Base-by-base conservation (phyloP, 2,888 invertebrate genomes). In the Diaphora mendica region DNA sequence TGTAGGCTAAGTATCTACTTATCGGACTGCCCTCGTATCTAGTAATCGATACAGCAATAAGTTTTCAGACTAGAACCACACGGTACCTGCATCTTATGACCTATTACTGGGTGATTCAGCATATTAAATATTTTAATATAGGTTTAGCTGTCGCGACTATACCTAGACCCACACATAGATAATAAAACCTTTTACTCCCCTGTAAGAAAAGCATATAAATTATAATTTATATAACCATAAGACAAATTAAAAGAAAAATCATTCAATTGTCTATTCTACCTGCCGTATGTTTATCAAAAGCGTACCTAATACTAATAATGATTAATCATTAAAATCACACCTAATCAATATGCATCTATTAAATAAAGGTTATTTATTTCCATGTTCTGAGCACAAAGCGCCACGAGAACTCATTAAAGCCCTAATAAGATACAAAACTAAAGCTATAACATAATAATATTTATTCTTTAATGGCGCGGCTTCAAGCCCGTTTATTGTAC, bases 381-480 rank as follows among this genome's bases (percentile, higher is more conserved):
- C 15, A 39, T 74, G 77, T 77, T 75, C 33, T 76, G 64, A 71
- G 30, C 68, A 82, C 69, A 75, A 79, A 83, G 67, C 69, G 77
- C 74, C 74, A 78, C 73, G 73, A 64, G 59, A 77, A 82, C 77
- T 79, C 80, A 84, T 84, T 82, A 83, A 82, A 79, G 73, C 7
- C 71, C 64, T 77, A 83, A 79, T 87, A 85, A 85, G 81, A 79
- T 82, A 83, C 82, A 86, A 84, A 85, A 86, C 84, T 81, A 62
- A 77, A 78, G 82, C 83, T 79, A 85, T 88, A 88, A 86, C 89
- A 85, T 87, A 87, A 90, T 90, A 91, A 90, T 72, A 73, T 75
- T 72, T 72, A 73, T 76, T 89, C 85, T 77, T 85, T 90, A 89
- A 88, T 89, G 83, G 85, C 82, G 80, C 65, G 64, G 70, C 80